phyloP scores from a whole-genome alignment of 1,140 invertebrate species.

The Caenorhabditis elegans region WBcel235 BX284605.5:20687501-20688000 shows the following conservation, averaged over 20 bases:
- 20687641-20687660: constrained; percentile 94
- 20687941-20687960: background rate
- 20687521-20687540: constrained; percentile 39
- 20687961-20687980: no score
- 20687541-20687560: constrained; percentile 49
- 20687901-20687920: background rate
- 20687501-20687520: background rate
- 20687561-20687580: constrained; percentile 41
- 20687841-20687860: no score
- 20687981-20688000: background rate
- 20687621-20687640: constrained; percentile 97
- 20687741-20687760: background rate
- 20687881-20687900: background rate
- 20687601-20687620: constrained; percentile 84
- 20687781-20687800: background rate
- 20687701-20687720: background rate
- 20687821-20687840: no score
- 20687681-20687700: background rate
- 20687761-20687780: background rate
- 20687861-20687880: constrained; percentile 2
- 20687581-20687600: no score
- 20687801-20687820: no score
- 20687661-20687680: constrained; percentile 89
- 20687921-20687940: background rate
- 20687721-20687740: no score